Evolutionary conservation across 2,888 invertebrate species (phyloP).

Genomic region (Schrankia costaestrigalis): DNA sequence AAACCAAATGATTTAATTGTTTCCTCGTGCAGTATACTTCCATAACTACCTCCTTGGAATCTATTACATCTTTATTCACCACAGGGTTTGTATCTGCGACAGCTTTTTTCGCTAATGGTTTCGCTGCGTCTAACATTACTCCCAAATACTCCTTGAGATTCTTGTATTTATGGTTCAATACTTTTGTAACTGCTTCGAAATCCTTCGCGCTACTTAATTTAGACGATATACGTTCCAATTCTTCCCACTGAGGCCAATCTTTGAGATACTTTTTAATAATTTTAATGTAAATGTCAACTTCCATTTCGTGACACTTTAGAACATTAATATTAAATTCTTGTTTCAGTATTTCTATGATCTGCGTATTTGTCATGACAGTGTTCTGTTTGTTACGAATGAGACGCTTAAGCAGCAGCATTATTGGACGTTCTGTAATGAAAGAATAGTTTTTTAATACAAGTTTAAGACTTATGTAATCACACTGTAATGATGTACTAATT

Average conservation of each 20-base stretch:
- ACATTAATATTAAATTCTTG: slow-evolving; percentile 53
- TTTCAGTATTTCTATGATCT: slow-evolving; percentile 53
- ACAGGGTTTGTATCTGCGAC: slow-evolving; percentile 22
- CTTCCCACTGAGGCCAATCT: slow-evolving; percentile 68
- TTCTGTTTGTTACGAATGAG: slow-evolving; percentile 54
- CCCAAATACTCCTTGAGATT: slow-evolving; percentile 50
- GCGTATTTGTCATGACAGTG: slow-evolving; percentile 56
- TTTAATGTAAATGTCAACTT: slow-evolving; percentile 57
- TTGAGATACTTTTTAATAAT: slow-evolving; percentile 62
- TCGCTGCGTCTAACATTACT: slow-evolving; percentile 38
- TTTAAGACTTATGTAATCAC: too few species aligned
- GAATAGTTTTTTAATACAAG: too few species aligned
- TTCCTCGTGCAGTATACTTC: slow-evolving; percentile 43
- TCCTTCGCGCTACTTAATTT: slow-evolving; percentile 40
- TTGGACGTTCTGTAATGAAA: slow-evolving; percentile 51
- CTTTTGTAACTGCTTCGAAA: slow-evolving; percentile 29
- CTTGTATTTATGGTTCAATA: slow-evolving; percentile 46
- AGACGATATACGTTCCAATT: slow-evolving; percentile 41
- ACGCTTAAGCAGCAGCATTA: slow-evolving; percentile 53
- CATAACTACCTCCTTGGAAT: slow-evolving; percentile 34
- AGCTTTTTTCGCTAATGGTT: slow-evolving; percentile 34
- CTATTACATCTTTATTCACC: slow-evolving; percentile 9
- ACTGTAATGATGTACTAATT: too few species aligned
- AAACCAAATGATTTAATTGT: slow-evolving; percentile 46
- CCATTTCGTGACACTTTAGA: slow-evolving; percentile 41